A percentile compares a stretch with the other conserved stretches of the same genome.
These are phyloP conservation scores for Trididemnum clinides DNA, from an alignment of 23 tunicate species.

Conservation along the genomic window DNA sequence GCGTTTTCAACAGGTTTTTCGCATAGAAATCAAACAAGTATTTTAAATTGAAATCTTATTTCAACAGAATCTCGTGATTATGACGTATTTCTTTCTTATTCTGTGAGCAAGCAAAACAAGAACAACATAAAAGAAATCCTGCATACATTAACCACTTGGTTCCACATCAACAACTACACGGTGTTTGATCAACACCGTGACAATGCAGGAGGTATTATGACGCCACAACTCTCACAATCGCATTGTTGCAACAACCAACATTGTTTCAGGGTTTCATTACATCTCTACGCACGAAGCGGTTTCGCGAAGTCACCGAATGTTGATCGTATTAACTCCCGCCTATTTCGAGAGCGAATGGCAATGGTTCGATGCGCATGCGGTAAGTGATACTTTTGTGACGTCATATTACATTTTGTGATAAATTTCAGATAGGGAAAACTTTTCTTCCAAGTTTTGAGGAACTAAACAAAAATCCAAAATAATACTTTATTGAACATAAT, in stretches of 20 bases:
- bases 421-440: no score
- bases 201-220: slow-evolving; percentile 24
- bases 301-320: not conserved
- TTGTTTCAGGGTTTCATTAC: slow-evolving; percentile 1
- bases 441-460: no score
- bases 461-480: no score
- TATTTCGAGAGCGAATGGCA: slow-evolving; percentile 1
- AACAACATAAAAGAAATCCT: not conserved
- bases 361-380: not conserved
- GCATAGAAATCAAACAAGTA: no score
- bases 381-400: not conserved
- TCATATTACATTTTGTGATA: not conserved
- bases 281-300: not conserved
- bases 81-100: slow-evolving; percentile 15
- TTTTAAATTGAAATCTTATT: no score
- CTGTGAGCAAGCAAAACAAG: not conserved
- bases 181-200: not conserved
- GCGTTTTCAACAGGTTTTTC: no score
- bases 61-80: not conserved
- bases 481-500: no score
- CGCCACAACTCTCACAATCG: not conserved
- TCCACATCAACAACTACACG: not conserved
- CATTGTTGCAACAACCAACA: not conserved
- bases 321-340: not conserved
- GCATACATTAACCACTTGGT: not conserved